Conservation (phyloP, 92 coral and sea anemone genomes). For the Epizoanthus ramosus region DNA sequence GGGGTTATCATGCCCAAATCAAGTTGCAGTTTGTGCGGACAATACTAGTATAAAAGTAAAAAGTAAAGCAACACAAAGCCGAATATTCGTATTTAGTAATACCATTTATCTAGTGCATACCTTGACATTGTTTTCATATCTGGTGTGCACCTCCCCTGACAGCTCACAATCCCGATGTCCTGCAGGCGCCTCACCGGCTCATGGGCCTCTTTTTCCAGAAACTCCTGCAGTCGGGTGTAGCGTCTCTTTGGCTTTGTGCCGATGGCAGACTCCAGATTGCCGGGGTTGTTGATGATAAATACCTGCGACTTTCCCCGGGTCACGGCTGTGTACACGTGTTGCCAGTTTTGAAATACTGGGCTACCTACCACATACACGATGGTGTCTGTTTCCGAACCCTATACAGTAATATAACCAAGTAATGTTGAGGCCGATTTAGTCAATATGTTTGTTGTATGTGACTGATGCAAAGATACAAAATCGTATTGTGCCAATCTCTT, state of each 20-base stretch:
- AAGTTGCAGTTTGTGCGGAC: too few relatives aligned
- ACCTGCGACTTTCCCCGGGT: conserved; percentile 28
- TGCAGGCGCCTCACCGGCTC: conserved; percentile 17
- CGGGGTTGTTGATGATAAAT: conserved; percentile 6
- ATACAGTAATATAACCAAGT: neutral
- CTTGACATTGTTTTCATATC: neutral
- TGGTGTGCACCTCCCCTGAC: neutral
- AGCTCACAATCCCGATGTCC: neutral
- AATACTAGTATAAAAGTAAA: too few relatives aligned
- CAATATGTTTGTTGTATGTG: too few relatives aligned
- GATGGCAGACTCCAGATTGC: conserved; percentile 12
- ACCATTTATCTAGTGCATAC: neutral
- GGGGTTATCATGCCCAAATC: too few relatives aligned
- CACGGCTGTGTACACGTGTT: conserved; percentile 24
- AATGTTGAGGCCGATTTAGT: too few relatives aligned
- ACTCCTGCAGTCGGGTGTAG: conserved; percentile 14
- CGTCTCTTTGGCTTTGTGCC: neutral
- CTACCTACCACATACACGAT: conserved; percentile 35
- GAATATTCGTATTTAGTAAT: too few relatives aligned
- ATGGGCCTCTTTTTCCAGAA: neutral
- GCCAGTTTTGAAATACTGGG: conserved; percentile 19
- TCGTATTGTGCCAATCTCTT: too few relatives aligned
- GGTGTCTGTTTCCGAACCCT: conserved; percentile 25
- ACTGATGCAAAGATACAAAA: too few relatives aligned
- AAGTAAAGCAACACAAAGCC: too few relatives aligned